Percentiles rank a stretch among this genome's conserved stretches.
These are phyloP conservation scores for Tyria jacobaeae DNA, from an alignment of 2,888 invertebrate genomes.

Conservation along the genomic window DNA sequence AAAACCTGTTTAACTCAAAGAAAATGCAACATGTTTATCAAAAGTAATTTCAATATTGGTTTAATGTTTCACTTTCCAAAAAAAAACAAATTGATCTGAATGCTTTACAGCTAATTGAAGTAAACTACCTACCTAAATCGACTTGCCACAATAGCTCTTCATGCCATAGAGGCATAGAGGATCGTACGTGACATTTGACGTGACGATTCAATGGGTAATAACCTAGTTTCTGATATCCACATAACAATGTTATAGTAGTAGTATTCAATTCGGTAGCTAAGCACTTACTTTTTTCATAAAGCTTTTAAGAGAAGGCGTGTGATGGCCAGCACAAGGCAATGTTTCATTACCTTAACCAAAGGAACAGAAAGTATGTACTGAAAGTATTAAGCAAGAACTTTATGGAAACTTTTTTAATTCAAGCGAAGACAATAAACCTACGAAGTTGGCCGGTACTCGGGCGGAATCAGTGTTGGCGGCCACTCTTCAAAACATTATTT, in stretches of 20 bases:
- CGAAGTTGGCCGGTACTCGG: conserved; percentile 59
- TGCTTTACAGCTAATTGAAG: conserved; percentile 32
- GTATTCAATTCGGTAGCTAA: conserved; percentile 19
- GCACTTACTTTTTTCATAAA: conserved; percentile 14
- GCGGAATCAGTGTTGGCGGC: conserved; percentile 54
- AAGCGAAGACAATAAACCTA: conserved; percentile 71
- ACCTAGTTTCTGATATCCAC: conserved; percentile 37
- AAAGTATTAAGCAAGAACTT: conserved; percentile 53
- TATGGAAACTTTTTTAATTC: conserved; percentile 75
- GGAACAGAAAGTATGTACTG: conserved; percentile 54
- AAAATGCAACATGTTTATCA: conserved; percentile 26
- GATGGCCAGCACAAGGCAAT: conserved; percentile 27
- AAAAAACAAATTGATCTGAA: conserved; percentile 16
- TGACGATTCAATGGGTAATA: conserved; percentile 40
- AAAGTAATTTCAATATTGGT: conserved; percentile 21
- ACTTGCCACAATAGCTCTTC: conserved; percentile 43
- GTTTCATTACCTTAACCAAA: conserved; percentile 37
- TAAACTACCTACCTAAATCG: conserved; percentile 21
- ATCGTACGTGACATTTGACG: conserved; percentile 46
- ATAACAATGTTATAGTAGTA: conserved; percentile 33
- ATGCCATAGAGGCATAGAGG: conserved; percentile 38
- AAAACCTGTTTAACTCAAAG: conserved; percentile 19
- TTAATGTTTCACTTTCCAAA: conserved; percentile 11
- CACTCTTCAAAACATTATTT: conserved; percentile 57
- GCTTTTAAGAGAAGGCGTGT: conserved; percentile 19